Conservation (phyloP, 1,140 invertebrate genomes). For the Pissodes strobi region DNA sequence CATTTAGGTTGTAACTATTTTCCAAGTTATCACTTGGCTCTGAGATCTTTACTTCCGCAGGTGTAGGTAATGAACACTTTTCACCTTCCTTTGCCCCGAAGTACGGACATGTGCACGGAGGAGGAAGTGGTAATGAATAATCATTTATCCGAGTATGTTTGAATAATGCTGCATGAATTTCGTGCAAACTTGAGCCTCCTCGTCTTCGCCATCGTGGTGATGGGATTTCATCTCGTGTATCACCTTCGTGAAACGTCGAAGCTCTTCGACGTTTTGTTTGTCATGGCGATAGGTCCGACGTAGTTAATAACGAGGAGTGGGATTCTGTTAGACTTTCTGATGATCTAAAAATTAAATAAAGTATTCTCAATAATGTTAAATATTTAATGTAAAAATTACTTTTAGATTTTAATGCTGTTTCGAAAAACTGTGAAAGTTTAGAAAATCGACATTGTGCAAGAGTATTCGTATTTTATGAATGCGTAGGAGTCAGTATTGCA, state of each 20-base stretch:
- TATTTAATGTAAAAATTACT: too few relatives aligned
- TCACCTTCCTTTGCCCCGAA: slow-evolving; percentile 65
- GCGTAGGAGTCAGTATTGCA: too few relatives aligned
- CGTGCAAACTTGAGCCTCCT: slow-evolving; percentile 61
- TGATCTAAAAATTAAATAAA: slow-evolving; percentile 40
- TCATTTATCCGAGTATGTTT: slow-evolving; percentile 24
- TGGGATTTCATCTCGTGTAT: slow-evolving; percentile 50
- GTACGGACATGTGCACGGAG: slow-evolving; percentile 77
- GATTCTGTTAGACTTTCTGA: slow-evolving; percentile 46
- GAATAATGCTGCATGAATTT: slow-evolving; percentile 11
- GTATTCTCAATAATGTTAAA: too few relatives aligned
- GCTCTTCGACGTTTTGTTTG: slow-evolving; percentile 56
- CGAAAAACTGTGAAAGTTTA: too few relatives aligned
- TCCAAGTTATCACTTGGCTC: slow-evolving; percentile 56
- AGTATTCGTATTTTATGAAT: too few relatives aligned
- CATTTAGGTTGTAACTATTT: slow-evolving; percentile 26
- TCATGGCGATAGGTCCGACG: slow-evolving; percentile 40
- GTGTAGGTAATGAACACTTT: slow-evolving; percentile 54
- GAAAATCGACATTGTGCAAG: too few relatives aligned
- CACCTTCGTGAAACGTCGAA: slow-evolving; percentile 61
- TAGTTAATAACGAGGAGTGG: slow-evolving; percentile 41
- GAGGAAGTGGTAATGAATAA: slow-evolving; percentile 61
- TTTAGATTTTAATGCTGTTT: too few relatives aligned
- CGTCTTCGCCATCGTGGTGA: slow-evolving; percentile 54
- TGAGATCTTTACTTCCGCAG: slow-evolving; percentile 62